Conservation (phyloP, 2,113 vertebrate genomes). For the Abramis brama region DNA sequence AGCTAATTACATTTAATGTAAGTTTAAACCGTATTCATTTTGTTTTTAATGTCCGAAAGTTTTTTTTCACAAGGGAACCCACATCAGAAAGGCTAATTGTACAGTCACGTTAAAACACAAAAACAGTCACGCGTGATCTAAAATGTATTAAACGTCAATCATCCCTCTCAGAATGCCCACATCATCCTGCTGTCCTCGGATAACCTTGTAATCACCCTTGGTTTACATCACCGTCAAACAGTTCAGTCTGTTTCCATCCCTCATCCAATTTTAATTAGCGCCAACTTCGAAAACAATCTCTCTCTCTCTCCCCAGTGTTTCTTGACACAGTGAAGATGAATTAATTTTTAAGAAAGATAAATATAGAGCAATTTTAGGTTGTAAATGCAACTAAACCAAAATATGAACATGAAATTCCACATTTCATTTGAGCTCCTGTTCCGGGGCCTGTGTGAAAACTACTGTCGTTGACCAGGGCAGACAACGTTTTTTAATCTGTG, state of each 20-base stretch:
- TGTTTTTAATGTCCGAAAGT: background rate
- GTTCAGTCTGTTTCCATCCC: background rate
- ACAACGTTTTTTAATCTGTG: background rate
- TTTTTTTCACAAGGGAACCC: background rate
- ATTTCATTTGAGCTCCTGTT: background rate
- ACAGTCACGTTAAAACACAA: background rate
- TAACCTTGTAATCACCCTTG: background rate
- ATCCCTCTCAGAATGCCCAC: background rate
- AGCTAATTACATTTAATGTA: background rate
- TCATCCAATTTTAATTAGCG: background rate
- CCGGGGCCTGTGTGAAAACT: background rate
- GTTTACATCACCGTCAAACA: background rate
- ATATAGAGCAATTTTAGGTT: background rate
- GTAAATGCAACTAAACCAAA: background rate
- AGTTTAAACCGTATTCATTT: background rate
- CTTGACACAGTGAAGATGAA: background rate
- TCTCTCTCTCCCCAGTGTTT: background rate
- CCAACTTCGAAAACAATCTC: background rate
- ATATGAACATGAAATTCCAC: background rate
- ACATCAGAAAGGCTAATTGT: background rate
- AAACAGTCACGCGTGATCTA: background rate
- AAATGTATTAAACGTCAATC: background rate
- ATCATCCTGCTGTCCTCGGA: background rate
- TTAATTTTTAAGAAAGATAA: background rate
- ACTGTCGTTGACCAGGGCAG: background rate